Base-by-base conservation (phyloP, 2,113 vertebrate genomes). In the Esox niger region DNA sequence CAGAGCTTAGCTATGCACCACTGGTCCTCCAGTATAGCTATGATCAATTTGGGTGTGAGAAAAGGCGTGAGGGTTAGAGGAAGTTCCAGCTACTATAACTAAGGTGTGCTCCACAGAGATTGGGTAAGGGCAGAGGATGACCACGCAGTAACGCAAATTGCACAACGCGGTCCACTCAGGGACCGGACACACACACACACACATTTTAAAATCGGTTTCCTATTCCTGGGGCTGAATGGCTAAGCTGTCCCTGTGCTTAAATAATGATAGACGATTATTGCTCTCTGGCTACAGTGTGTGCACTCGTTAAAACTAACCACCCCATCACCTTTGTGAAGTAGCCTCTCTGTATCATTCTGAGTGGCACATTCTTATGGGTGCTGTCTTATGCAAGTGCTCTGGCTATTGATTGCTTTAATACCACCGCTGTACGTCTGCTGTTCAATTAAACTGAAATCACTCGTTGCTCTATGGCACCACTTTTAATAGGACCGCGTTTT, bases 251-350 rank as follows among this genome's bases (percentile, higher is more conserved):
- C 20, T 47, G 46, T 17, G 47, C 43, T 31, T 66, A 27, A 66
- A 25, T 66, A 55, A 66, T 66, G 64, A 66, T 66, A 30, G 64
- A 66, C 10, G 29, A 55, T 66, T 66, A 66, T 66, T 55, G 31
- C 64, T 66, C 52, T 38, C 52, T 20, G 64, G 30, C 25, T 33
- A 66, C 64, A 23, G 55, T 21, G 21, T 9, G 33, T 15, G 31
- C 11, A 17, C 64, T 66, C 27, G 47, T 66, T 66, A 66, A 66
- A 66, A 38, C 30, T 27, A 66, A 54, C 47, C 5, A 32, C 46
- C 64, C 32, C 46, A 66, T 66, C 30, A 66, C 54, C 54, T 32
- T 47, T 31, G 46, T 55, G 46, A 54, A 66, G 27, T 52, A 66
- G 47, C 64, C 46, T 31, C 29, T 66, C 64, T 55, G 64, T 21